Evolutionary conservation across 1,140 invertebrate genomes (phyloP).

Genomic region (Magallana ariakensis): DNA sequence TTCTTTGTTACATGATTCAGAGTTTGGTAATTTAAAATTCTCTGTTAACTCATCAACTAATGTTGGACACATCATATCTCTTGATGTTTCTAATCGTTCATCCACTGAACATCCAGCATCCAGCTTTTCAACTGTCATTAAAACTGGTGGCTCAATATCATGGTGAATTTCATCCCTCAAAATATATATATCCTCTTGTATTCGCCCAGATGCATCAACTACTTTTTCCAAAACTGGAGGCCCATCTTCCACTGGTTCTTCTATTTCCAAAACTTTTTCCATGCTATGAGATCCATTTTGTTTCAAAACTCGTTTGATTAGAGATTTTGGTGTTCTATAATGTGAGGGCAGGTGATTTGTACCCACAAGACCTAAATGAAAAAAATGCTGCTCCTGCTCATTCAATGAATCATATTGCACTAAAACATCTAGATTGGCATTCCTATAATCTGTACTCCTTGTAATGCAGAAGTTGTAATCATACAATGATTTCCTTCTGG

Average conservation of each 20-base stretch:
- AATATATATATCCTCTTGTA: constrained; percentile 27
- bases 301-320: constrained; percentile 25
- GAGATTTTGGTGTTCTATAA: background rate
- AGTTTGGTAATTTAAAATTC: background rate
- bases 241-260: background rate
- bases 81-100: background rate
- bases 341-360: background rate
- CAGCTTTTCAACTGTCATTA: background rate
- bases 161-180: constrained; percentile 3
- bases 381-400: constrained; percentile 54
- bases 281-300: background rate
- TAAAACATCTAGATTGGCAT: constrained; percentile 21
- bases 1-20: background rate
- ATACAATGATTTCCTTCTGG: constrained; percentile 36
- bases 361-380: constrained; percentile 48
- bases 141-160: constrained; percentile 37
- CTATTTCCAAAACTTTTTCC: background rate
- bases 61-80: background rate
- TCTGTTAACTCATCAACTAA: background rate
- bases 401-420: constrained; percentile 43
- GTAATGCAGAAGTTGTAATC: constrained; percentile 48
- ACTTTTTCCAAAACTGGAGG: constrained; percentile 54
- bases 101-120: background rate
- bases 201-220: constrained; percentile 27
- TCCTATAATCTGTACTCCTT: constrained; percentile 44